These are phyloP conservation scores for Alsophila aescularia DNA, from an alignment of 2,888 invertebrate genomes.

Conservation along the genomic window DNA sequence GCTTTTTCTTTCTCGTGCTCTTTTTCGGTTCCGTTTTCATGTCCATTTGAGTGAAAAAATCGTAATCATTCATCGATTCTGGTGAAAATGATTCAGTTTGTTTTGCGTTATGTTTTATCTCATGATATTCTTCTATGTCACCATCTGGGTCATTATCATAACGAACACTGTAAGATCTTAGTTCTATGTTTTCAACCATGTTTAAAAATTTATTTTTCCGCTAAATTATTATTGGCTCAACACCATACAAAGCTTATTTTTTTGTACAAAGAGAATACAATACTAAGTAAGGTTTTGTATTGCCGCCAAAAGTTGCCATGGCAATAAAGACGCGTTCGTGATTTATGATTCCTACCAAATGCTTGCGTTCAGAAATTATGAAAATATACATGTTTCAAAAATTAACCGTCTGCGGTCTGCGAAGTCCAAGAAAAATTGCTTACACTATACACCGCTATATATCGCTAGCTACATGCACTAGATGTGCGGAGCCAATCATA, in stretches of 20 bases:
- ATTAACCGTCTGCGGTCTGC: too few species aligned
- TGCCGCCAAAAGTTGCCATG: conserved; percentile 51
- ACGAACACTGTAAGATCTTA: conserved; percentile 49
- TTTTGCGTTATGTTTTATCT: conserved; percentile 55
- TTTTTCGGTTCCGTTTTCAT: conserved; percentile 48
- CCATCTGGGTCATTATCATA: conserved; percentile 46
- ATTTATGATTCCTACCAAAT: background rate
- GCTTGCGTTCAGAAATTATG: too few species aligned
- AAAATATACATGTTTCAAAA: too few species aligned
- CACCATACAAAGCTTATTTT: too few species aligned
- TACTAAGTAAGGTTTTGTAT: too few species aligned
- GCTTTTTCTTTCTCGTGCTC: conserved; percentile 54
- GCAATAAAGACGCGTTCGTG: conserved; percentile 29
- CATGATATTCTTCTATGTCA: conserved; percentile 72
- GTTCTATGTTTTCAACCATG: conserved; percentile 66
- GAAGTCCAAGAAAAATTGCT: too few species aligned
- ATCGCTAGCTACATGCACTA: too few species aligned
- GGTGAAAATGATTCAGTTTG: conserved; percentile 30
- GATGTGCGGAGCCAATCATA: too few species aligned
- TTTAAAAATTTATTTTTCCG: conserved; percentile 2
- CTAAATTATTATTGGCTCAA: too few species aligned
- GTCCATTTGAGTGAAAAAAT: conserved; percentile 66
- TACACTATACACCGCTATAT: too few species aligned
- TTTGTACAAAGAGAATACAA: too few species aligned
- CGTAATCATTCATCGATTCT: conserved; percentile 53